Base-by-base conservation (phyloP, 2,888 invertebrate genomes). In the Patella depressa region DNA sequence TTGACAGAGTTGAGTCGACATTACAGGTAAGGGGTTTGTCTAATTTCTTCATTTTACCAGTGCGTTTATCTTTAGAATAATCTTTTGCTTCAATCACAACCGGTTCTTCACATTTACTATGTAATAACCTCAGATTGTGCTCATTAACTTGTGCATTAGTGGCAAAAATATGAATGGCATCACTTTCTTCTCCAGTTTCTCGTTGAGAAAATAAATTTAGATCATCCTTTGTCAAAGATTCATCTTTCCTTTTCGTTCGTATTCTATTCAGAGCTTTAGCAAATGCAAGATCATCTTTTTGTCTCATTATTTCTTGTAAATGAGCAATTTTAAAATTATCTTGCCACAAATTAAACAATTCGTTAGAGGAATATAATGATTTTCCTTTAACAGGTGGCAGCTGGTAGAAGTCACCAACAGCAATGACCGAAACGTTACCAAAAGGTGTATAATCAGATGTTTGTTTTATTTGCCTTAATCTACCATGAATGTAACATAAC, bases 321-420 rank as follows among this genome's bases (percentile, higher is more conserved):
- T 79, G 76, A 72, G 54, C 53, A 72, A n/a, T 73, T 53, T 73
- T 34, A 72, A 79, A 79, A 24, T 65, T 24, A 77, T 72, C 73
- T 17, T 59, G 15, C 71, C 73, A 79, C 5, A 73, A 29, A 15
- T 76, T 69, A 9, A 19, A 45, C 29, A 17, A n/a, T 55, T 2
- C 29, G 17, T 53, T 71, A 57, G 5, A n/a, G 5, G n/a, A 71
- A 69, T 15, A 29, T 29, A 34, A 74, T 19, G 2, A 19, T 73
- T 65, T 70, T 1, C 69, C 53, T 45, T 45, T 69, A 3, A 77
- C 77, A 54, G 79, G 77, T 71, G 76, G 59, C 14, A 76, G 53
- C 55, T 75, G 78, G 65, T 78, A 78, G 59, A 78, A 78, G 55
- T 78, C 78, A 45, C 75, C 78, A 14, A 78, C 19, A 71, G 24